These are phyloP conservation scores for Zelostemma sp. DNA, from an alignment of 1,140 invertebrate genomes.

Conservation along the genomic window DNA sequence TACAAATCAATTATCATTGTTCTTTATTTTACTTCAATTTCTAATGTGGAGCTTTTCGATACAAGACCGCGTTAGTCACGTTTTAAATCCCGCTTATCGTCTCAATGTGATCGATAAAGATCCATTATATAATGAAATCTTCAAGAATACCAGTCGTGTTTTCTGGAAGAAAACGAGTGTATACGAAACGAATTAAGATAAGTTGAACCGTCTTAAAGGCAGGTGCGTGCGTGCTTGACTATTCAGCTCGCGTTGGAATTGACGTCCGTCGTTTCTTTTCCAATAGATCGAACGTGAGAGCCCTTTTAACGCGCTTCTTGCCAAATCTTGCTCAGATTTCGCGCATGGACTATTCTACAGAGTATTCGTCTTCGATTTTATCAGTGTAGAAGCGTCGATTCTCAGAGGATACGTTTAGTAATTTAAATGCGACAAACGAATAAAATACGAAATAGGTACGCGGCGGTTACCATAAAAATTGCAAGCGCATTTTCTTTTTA, in stretches of 20 bases:
- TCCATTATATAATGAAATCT: too few relatives aligned
- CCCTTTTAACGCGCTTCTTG: constrained; percentile 57
- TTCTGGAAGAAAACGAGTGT: constrained; percentile 37
- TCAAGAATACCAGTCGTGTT: neutral
- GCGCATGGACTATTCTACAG: constrained; percentile 43
- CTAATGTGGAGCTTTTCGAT: too few relatives aligned
- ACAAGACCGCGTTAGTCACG: too few relatives aligned
- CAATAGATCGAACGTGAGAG: constrained; percentile 59
- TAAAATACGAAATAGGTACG: too few relatives aligned
- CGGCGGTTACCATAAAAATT: too few relatives aligned
- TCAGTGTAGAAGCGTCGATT: constrained; percentile 33
- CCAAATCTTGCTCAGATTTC: constrained; percentile 61
- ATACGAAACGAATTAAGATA: constrained; percentile 52
- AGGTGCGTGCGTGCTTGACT: constrained; percentile 55
- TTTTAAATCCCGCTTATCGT: too few relatives aligned
- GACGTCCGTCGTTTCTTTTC: constrained; percentile 52
- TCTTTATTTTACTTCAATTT: too few relatives aligned
- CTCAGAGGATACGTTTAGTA: neutral
- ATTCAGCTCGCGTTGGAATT: constrained; percentile 44
- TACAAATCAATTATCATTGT: too few relatives aligned
- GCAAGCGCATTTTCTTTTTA: too few relatives aligned
- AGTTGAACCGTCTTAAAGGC: constrained; percentile 46
- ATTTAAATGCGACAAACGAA: too few relatives aligned
- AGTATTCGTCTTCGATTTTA: constrained; percentile 49
- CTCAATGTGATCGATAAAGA: too few relatives aligned